Conservation (phyloP, 2,888 invertebrate species). For the Argyresthia albistria region DNA sequence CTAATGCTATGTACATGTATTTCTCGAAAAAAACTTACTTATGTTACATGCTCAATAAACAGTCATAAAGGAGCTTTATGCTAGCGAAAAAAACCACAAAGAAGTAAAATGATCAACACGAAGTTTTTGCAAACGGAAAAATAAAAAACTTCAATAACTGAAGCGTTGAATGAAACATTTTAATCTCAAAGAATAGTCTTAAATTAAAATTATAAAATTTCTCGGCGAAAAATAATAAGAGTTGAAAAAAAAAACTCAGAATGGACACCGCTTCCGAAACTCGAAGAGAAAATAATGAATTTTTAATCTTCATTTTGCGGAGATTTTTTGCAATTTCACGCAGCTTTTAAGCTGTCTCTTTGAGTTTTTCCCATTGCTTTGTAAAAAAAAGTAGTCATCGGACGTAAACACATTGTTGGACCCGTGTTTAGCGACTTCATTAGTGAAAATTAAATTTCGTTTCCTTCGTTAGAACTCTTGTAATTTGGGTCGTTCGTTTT, state of each 20-base stretch:
- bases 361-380: constrained; percentile 23
- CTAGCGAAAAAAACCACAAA: not conserved
- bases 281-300: constrained; percentile 1
- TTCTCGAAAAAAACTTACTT: too few relatives aligned
- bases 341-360: constrained; percentile 25
- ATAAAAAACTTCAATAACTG: not conserved
- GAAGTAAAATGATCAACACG: not conserved
- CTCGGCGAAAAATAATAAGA: not conserved
- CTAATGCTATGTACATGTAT: too few relatives aligned
- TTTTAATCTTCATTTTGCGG: not conserved
- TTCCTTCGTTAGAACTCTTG: constrained; percentile 12
- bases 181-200: not conserved
- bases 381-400: constrained; percentile 27
- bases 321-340: constrained; percentile 11
- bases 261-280: not conserved
- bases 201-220: not conserved
- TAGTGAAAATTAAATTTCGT: constrained; percentile 32
- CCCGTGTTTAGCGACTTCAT: constrained; percentile 27
- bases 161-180: not conserved
- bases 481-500: constrained; percentile 1
- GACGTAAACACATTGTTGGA: constrained; percentile 24
- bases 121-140: not conserved
- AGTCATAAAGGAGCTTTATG: not conserved
- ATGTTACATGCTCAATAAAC: too few relatives aligned
- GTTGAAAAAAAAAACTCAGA: not conserved